These are phyloP conservation scores for Montipora cactus DNA, from an alignment of 64 coral and sea anemone species.

Conservation along the genomic window DNA sequence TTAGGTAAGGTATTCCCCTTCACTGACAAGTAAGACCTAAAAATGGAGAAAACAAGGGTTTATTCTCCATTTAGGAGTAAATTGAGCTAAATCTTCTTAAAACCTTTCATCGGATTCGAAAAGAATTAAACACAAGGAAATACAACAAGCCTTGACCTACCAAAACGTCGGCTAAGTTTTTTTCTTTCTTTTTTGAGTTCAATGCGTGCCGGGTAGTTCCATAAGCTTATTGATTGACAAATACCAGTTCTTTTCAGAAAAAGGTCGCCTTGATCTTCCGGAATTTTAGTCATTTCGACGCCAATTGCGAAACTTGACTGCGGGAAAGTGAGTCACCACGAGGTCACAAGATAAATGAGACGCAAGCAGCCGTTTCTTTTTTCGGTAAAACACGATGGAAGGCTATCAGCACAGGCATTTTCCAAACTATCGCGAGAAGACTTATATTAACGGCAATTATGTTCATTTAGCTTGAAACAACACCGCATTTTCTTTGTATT, in stretches of 20 bases:
- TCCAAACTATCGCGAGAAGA: too few relatives aligned
- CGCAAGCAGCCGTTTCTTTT: too few relatives aligned
- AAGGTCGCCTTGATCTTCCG: neutral
- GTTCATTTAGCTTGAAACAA: neutral
- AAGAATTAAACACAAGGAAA: too few relatives aligned
- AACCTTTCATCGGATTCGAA: too few relatives aligned
- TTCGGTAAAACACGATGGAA: too few relatives aligned
- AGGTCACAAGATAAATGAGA: too few relatives aligned
- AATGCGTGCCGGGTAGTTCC: too few relatives aligned
- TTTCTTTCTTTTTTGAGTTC: too few relatives aligned
- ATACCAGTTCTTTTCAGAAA: neutral
- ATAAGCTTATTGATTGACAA: neutral
- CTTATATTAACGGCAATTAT: neutral
- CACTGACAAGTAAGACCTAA: slow-evolving; percentile 2
- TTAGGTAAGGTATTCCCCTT: neutral
- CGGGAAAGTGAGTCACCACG: too few relatives aligned
- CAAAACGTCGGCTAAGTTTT: too few relatives aligned
- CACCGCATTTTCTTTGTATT: neutral
- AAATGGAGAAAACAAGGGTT: neutral
- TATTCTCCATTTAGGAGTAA: neutral
- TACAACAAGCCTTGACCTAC: too few relatives aligned
- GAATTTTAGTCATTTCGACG: neutral
- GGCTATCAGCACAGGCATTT: too few relatives aligned
- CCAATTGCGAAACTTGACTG: neutral
- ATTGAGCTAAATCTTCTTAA: neutral